A percentile compares a stretch with the other conserved stretches of the same genome.
phyloP scores from a whole-genome alignment of 1,140 invertebrate genomes.

The Drosophila parvula region DNA sequence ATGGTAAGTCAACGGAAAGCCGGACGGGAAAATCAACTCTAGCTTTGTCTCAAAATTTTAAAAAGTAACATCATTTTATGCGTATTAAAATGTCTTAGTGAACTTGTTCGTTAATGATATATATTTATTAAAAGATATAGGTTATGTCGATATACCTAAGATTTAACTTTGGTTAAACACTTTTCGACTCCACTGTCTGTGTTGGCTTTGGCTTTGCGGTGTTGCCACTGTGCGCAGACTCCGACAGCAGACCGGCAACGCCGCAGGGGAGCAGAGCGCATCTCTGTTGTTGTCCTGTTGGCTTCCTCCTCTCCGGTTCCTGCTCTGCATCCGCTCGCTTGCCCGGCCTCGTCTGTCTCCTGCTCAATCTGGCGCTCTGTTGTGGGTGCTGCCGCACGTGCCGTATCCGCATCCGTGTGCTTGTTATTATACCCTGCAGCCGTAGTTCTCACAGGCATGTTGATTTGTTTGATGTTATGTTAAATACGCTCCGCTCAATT shows the following conservation, averaged over 20 bases:
- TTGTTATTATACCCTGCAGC: conserved; percentile 34
- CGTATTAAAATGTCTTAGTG: too few relatives aligned
- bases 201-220: conserved; percentile 1
- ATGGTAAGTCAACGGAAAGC: conserved; percentile 14
- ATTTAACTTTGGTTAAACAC: conserved; percentile 9
- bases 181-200: conserved; percentile 35
- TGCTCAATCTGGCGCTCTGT: conserved; percentile 29
- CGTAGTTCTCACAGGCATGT: background rate
- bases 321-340: conserved; percentile 3
- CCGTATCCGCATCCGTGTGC: conserved; percentile 40
- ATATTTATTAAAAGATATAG: background rate
- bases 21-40: too few relatives aligned
- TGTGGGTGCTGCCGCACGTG: conserved; percentile 57
- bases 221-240: conserved; percentile 62
- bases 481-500: background rate
- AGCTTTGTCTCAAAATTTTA: too few relatives aligned
- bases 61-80: background rate
- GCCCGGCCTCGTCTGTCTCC: background rate
- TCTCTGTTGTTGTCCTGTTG: conserved; percentile 45
- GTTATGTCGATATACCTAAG: background rate
- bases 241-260: conserved; percentile 54
- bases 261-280: conserved; percentile 43
- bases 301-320: conserved; percentile 4
- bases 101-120: background rate
- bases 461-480: too few relatives aligned